Evolutionary conservation across 2,888 invertebrate genomes (phyloP).

Genomic region (Euzophera pinguis): DNA sequence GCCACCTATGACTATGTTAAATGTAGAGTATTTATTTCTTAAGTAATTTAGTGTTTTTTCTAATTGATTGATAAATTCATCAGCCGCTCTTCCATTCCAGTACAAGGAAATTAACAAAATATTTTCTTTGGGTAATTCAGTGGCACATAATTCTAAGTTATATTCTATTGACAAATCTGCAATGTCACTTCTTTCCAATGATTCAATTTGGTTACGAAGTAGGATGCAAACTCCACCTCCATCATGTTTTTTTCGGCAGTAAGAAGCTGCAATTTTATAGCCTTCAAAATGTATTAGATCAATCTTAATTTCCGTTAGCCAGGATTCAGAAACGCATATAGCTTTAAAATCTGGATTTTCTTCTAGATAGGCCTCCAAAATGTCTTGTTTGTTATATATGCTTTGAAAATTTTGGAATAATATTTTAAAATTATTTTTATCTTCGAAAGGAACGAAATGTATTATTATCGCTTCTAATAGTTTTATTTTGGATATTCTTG

Average conservation of each 20-base stretch:
- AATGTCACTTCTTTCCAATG: neutral
- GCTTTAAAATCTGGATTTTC: neutral
- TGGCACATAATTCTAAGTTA: too few species aligned
- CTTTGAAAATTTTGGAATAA: neutral
- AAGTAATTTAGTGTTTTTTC: too few species aligned
- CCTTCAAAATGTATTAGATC: too few species aligned
- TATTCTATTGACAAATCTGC: too few species aligned
- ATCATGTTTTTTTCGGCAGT: neutral
- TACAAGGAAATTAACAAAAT: slow-evolving; percentile 17
- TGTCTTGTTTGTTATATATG: neutral
- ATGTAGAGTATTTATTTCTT: too few species aligned
- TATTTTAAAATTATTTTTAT: neutral
- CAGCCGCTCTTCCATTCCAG: slow-evolving; percentile 18
- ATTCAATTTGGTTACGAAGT: neutral
- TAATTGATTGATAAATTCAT: too few species aligned
- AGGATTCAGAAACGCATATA: neutral
- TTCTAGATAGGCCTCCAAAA: neutral
- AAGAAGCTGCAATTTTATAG: too few species aligned
- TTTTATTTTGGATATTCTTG: neutral
- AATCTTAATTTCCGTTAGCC: too few species aligned
- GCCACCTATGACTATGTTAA: too few species aligned
- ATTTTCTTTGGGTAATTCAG: too few species aligned
- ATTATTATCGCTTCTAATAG: too few species aligned
- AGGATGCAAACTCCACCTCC: neutral
- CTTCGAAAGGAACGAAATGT: neutral